Evolutionary conservation across 1,140 invertebrate species (phyloP).

Genomic region (Cylas formicarius): DNA sequence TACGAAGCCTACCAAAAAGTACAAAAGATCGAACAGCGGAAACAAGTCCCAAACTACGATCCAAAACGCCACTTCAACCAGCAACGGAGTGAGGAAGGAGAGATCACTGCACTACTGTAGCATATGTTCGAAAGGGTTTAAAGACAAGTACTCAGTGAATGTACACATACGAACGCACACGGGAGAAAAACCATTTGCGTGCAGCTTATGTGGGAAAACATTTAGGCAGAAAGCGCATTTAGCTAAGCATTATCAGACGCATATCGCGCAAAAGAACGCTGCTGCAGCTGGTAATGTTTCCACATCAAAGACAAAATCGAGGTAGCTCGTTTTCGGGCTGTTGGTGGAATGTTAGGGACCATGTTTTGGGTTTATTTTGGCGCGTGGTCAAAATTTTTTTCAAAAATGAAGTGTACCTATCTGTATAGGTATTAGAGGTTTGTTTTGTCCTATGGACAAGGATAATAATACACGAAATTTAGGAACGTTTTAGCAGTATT

Average conservation of each 20-base stretch:
- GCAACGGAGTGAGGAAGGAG: conserved; percentile 64
- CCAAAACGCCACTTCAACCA: conserved; percentile 44
- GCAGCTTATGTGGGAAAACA: conserved; percentile 80
- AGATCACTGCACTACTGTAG: conserved; percentile 82
- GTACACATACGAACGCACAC: conserved; percentile 88
- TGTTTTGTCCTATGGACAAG: conserved; percentile 22
- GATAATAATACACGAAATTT: conserved; percentile 15
- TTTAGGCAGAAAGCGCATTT: conserved; percentile 95
- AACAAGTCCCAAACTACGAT: conserved; percentile 38
- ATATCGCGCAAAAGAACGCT: conserved; percentile 69
- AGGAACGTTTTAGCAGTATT: neutral
- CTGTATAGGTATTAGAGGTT: conserved; percentile 8
- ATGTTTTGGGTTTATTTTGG: neutral
- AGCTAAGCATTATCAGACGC: conserved; percentile 95
- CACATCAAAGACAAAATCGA: conserved; percentile 36
- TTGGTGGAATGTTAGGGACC: neutral
- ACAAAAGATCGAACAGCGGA: conserved; percentile 44
- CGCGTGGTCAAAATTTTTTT: no score
- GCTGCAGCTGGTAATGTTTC: conserved; percentile 36
- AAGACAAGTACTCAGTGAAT: conserved; percentile 89
- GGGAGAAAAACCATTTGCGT: conserved; percentile 84
- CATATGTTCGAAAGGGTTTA: conserved; percentile 88
- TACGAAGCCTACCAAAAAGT: conserved; percentile 47
- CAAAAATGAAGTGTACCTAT: conserved; percentile 12
- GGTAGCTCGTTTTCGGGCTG: conserved; percentile 30